These are phyloP conservation scores for Montipora cactus DNA, from an alignment of 64 coral and sea anemone species.

Conservation along the genomic window DNA sequence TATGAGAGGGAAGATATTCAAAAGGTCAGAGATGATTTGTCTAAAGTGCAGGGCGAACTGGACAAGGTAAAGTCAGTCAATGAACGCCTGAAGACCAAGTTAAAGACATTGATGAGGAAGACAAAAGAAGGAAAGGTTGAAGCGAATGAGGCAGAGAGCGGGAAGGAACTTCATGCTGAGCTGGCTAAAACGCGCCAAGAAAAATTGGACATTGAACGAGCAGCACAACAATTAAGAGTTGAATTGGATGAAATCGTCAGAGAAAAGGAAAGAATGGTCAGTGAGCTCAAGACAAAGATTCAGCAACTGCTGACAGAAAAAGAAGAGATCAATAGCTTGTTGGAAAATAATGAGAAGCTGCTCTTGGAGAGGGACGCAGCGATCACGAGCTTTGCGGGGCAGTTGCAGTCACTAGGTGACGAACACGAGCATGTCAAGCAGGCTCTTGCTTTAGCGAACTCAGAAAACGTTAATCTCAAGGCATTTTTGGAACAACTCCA, in stretches of 20 bases:
- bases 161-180: constrained; percentile 33
- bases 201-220: constrained; percentile 79
- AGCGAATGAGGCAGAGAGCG: constrained; percentile 29
- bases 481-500: constrained; percentile 11
- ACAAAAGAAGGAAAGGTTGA: constrained; percentile 50
- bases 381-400: background rate
- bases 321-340: constrained; percentile 43
- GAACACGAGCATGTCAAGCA: background rate
- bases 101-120: constrained; percentile 55
- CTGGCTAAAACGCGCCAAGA: constrained; percentile 56
- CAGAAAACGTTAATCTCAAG: constrained; percentile 18
- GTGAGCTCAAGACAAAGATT: constrained; percentile 62
- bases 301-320: constrained; percentile 59
- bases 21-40: constrained; percentile 17
- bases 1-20: background rate
- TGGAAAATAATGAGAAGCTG: constrained; percentile 59
- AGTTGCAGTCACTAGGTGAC: background rate
- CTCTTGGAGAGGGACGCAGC: constrained; percentile 31
- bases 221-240: constrained; percentile 68
- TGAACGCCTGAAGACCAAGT: constrained; percentile 13
- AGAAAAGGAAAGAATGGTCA: constrained; percentile 79
- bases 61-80: constrained; percentile 28
- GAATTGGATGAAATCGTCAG: constrained; percentile 80
- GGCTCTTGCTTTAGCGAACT: background rate
- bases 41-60: constrained; percentile 10